These are phyloP conservation scores for Paedocypris sp. DNA, from an alignment of 2,113 vertebrate species.

Conservation along the genomic window DNA sequence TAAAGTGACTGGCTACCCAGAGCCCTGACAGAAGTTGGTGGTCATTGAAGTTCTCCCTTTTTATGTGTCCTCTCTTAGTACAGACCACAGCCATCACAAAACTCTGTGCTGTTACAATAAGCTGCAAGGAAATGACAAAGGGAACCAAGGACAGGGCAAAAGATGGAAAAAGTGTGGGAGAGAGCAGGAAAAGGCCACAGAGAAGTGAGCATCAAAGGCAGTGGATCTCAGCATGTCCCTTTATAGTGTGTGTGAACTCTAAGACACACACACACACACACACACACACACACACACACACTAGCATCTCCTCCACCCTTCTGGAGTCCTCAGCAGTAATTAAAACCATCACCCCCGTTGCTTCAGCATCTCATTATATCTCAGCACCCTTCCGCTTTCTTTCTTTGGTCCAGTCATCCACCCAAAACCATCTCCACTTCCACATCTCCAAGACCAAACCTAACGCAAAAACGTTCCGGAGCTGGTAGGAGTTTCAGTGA, in stretches of 20 bases:
- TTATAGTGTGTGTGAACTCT: conserved; percentile 86
- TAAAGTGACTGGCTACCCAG: no score
- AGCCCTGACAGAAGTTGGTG: conserved; percentile 38
- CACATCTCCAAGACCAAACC: conserved; percentile 41
- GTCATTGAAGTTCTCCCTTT: conserved; percentile 47
- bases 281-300: conserved; percentile 16
- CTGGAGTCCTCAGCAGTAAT: conserved; percentile 84
- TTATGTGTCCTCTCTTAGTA: conserved; percentile 47
- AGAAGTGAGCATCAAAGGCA: conserved; percentile 91
- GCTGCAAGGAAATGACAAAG: conserved; percentile 68
- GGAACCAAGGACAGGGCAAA: neutral
- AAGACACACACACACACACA: conserved; percentile 65
- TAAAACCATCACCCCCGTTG: conserved; percentile 93
- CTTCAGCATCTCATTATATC: conserved; percentile 90
- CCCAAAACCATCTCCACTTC: conserved; percentile 50
- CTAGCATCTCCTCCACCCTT: conserved; percentile 36
- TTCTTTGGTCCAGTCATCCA: conserved; percentile 44
- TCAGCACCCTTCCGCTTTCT: conserved; percentile 79
- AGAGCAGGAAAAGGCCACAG: conserved; percentile 43
- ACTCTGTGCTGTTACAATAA: conserved; percentile 53
- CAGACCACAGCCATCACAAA: conserved; percentile 47
- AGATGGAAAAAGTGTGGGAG: neutral
- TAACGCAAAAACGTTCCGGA: conserved; percentile 36
- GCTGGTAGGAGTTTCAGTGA: conserved; percentile 33
- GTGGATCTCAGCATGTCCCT: conserved; percentile 83